These are phyloP conservation scores for Nemopilema nomurai DNA, from an alignment of 30 jellyfish, hydroid and myxozoan species.

Conservation along the genomic window DNA sequence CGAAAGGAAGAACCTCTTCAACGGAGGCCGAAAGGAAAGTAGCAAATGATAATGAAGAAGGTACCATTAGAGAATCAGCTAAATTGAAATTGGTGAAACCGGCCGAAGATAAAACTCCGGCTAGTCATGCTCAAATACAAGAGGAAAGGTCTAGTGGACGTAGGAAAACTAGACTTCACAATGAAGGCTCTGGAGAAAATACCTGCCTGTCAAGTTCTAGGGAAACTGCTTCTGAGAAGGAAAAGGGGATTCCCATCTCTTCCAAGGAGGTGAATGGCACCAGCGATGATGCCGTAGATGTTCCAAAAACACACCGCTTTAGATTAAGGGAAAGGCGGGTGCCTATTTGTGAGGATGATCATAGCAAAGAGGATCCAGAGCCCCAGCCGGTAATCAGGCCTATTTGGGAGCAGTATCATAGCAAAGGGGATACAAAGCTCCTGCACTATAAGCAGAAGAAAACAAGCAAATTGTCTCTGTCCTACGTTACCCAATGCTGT, in stretches of 20 bases:
- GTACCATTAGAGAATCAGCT: too few relatives aligned
- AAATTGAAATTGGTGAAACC: too few relatives aligned
- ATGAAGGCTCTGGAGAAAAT: too few relatives aligned
- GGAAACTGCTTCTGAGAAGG: too few relatives aligned
- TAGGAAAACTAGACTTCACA: too few relatives aligned
- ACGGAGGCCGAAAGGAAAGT: background rate
- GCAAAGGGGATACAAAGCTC: background rate
- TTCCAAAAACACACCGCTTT: too few relatives aligned
- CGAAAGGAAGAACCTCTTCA: background rate
- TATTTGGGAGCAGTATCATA: conserved; percentile 3
- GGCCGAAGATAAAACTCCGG: too few relatives aligned
- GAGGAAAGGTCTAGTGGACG: too few relatives aligned
- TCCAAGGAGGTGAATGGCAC: background rate
- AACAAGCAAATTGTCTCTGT: background rate
- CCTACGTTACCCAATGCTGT: conserved; percentile 32
- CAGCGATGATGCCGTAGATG: background rate
- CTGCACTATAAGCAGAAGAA: background rate
- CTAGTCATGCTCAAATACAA: too few relatives aligned
- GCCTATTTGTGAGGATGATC: too few relatives aligned
- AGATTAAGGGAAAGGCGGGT: too few relatives aligned
- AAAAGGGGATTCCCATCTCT: background rate
- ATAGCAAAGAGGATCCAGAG: background rate
- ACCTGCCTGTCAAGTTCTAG: too few relatives aligned
- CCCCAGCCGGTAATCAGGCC: background rate
- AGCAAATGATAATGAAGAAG: background rate